These are phyloP conservation scores for Azemiops feae DNA, from an alignment of 2,113 vertebrate genomes.

Conservation along the genomic window DNA sequence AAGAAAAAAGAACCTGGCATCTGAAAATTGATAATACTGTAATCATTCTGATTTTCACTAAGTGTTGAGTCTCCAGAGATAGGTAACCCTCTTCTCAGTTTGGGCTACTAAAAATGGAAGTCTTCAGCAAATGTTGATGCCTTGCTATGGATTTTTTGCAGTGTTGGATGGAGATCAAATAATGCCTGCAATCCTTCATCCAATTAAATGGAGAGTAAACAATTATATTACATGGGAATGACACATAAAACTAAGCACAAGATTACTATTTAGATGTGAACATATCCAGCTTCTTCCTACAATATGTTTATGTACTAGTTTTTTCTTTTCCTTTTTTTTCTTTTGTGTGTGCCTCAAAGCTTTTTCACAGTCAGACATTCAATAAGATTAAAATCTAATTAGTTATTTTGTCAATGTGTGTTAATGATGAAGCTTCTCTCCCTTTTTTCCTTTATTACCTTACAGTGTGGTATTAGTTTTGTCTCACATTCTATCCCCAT, in stretches of 20 bases:
- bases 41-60: neutral
- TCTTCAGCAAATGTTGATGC: neutral
- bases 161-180: neutral
- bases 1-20: neutral
- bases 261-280: neutral
- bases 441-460: neutral
- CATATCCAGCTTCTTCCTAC: neutral
- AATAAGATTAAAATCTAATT: constrained; percentile 28
- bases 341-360: neutral
- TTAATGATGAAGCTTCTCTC: neutral
- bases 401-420: constrained; percentile 4
- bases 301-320: neutral
- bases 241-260: neutral
- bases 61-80: neutral
- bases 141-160: neutral
- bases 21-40: neutral
- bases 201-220: neutral
- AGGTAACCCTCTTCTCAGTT: neutral
- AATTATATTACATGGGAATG: neutral
- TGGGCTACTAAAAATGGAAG: neutral
- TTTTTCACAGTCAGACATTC: neutral
- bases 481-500: neutral
- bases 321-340: neutral
- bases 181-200: neutral
- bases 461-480: constrained; percentile 15